Evolutionary conservation across 1,140 invertebrate species (phyloP).

Genomic region (Drosophila teissieri): DNA sequence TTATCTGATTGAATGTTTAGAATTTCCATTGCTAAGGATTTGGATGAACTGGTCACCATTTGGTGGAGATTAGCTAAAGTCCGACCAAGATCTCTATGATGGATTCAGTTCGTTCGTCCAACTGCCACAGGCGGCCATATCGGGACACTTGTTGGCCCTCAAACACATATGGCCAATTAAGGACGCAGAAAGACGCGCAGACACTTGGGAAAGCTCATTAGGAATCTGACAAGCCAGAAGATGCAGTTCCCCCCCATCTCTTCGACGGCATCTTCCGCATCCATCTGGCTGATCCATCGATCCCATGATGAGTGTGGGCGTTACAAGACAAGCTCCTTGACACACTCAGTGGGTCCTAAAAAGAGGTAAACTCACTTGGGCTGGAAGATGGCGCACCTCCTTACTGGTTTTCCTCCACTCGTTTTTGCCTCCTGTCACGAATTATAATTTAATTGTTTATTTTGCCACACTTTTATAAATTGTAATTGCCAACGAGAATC

Average conservation of each 20-base stretch:
- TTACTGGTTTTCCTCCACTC: conserved; percentile 11
- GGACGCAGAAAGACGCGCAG: conserved; percentile 17
- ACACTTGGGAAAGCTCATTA: conserved; percentile 48
- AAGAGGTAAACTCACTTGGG: conserved; percentile 21
- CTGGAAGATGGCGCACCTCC: conserved; percentile 43
- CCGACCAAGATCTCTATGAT: neutral
- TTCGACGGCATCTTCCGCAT: conserved; percentile 1
- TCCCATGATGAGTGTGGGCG: conserved; percentile 34
- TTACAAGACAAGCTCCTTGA: conserved; percentile 40
- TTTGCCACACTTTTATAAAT: conserved; percentile 60
- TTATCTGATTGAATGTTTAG: too few relatives aligned
- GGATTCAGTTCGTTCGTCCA: neutral
- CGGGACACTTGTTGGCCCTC: conserved; percentile 60
- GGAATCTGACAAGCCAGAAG: conserved; percentile 35
- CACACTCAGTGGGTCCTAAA: conserved; percentile 4
- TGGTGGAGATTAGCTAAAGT: neutral
- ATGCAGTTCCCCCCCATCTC: conserved; percentile 18
- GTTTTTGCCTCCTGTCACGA: neutral
- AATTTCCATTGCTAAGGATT: too few relatives aligned
- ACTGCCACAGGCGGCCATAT: conserved; percentile 3
- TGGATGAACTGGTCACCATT: too few relatives aligned
- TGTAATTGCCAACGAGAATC: conserved; percentile 62
- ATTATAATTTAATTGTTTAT: conserved; percentile 74
- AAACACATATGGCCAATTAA: conserved; percentile 45
- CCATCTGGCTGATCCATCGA: conserved; percentile 23